phyloP scores from a whole-genome alignment of 2,888 invertebrate genomes.

The Netelia fuscicornis region DNA sequence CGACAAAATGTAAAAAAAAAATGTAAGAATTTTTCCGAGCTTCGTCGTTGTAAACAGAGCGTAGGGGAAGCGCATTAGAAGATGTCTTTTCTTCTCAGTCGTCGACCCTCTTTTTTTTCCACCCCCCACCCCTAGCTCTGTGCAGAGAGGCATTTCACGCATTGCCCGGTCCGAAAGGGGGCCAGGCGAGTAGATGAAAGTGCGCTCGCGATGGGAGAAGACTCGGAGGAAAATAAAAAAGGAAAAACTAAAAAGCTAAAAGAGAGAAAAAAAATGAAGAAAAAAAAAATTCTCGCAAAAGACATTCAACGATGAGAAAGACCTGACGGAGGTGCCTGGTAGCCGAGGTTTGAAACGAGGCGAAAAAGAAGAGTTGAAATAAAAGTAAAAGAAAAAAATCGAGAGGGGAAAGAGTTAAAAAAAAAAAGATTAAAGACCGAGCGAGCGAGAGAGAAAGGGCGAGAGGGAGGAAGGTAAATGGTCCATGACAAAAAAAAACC shows the following conservation, averaged over 20 bases:
- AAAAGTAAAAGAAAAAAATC: constrained; percentile 31
- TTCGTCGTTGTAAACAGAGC: neutral
- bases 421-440: constrained; percentile 20
- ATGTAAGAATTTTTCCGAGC: neutral
- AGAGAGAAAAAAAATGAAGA: neutral
- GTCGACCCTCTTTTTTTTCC: constrained; percentile 8
- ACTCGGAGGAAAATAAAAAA: neutral
- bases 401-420: constrained; percentile 9
- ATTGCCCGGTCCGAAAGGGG: constrained; percentile 5
- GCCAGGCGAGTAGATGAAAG: constrained; percentile 29
- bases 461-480: constrained; percentile 2
- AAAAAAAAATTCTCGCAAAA: constrained; percentile 21
- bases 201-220: constrained; percentile 12
- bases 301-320: constrained; percentile 34
- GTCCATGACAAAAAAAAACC: constrained; percentile 13
- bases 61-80: neutral
- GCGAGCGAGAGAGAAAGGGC: neutral
- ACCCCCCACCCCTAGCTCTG: neutral
- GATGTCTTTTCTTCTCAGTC: neutral
- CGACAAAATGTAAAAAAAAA: neutral
- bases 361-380: constrained; percentile 40
- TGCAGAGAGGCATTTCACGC: constrained; percentile 17
- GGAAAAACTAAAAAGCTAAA: neutral
- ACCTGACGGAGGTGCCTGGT: constrained; percentile 23
- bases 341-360: constrained; percentile 31